Base-by-base conservation (phyloP, 2,888 invertebrate genomes). In the Synergus japonicus region DNA sequence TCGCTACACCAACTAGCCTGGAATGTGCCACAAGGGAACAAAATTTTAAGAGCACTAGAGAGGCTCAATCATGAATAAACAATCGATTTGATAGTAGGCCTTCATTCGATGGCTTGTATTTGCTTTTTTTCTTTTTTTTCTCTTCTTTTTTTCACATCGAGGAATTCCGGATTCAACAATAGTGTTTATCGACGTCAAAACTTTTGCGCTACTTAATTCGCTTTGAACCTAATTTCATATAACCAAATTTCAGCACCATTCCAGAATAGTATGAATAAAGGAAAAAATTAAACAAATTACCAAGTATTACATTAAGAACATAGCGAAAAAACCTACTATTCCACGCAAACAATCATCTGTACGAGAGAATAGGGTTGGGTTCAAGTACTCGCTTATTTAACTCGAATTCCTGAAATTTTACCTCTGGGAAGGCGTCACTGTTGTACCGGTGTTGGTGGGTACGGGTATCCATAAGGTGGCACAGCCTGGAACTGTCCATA, bases 401-500 rank as follows among this genome's bases (percentile, higher is more conserved):
- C 15, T 76, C 43, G 46, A 66, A 76, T 76, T 64, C 43, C 76
- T 46, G 63, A 54, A 44, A 58, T 78, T n/a, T 66, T 54, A 58
- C 78, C 66, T 54, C 65, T 82, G 29, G 84, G 79, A 80, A 89
- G 85, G 86, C 89, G 90, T 94, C 95, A 96, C 94, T 96, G 96
- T 91, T 96, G 96, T 78, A 96, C 96, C 67, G 96, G 95, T 54
- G 96, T 93, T 92, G 92, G 95, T 89, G 93, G 94, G 93, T 92
- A 96, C 89, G 91, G 95, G 92, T 88, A 95, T 91, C 92, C 92
- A 91, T 95, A 95, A 10, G 95, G 94, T 90, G 95, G 94, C 15
- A 95, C 94, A 5, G 95, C 94, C 78, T 95, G 94, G 91, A 95
- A 95, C 91, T 96, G 95, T 78, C 95, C 94, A 90, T 95, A 96